A percentile compares a stretch with the other conserved stretches of the same genome.
Evolutionary conservation across 2,888 invertebrate species (phyloP).

Genomic region (Mesorhabditis spiculigera): DNA sequence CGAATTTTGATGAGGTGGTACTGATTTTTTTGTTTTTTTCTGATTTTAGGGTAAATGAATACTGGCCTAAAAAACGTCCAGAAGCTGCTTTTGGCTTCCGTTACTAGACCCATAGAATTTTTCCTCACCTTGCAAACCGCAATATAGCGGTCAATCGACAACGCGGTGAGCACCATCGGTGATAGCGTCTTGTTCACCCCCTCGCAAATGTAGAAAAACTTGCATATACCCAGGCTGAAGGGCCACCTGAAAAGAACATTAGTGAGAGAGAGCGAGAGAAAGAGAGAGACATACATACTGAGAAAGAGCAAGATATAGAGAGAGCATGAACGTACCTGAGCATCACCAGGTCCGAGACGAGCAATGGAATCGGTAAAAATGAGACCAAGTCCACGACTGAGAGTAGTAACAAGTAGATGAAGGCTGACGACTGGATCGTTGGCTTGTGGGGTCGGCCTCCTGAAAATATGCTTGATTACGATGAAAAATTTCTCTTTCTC

Average conservation of each 20-base stretch:
- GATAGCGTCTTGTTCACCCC: slow-evolving; percentile 52
- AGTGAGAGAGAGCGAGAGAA: neutral
- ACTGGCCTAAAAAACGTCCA: too few species aligned
- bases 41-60: too few species aligned
- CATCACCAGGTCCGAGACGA: slow-evolving; percentile 46
- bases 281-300: too few species aligned
- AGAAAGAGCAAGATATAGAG: too few species aligned
- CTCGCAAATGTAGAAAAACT: slow-evolving; percentile 46
- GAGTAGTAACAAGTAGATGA: slow-evolving; percentile 51
- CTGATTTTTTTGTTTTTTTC: too few species aligned
- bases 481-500: too few species aligned
- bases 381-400: slow-evolving; percentile 53
- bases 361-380: slow-evolving; percentile 48
- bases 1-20: too few species aligned
- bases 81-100: neutral
- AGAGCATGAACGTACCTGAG: slow-evolving; percentile 22
- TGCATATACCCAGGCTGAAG: slow-evolving; percentile 42
- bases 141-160: slow-evolving; percentile 45
- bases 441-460: slow-evolving; percentile 26
- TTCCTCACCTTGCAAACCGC: slow-evolving; percentile 24
- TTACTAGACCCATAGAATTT: neutral
- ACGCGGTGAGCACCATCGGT: slow-evolving; percentile 50
- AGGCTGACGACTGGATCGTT: slow-evolving; percentile 49
- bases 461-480: neutral
- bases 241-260: slow-evolving; percentile 20